Evolutionary conservation across 1,140 invertebrate species (phyloP), one percentile per base, ranked within the genome.

Genomic region (Drosophila kurseongensis): DNA sequence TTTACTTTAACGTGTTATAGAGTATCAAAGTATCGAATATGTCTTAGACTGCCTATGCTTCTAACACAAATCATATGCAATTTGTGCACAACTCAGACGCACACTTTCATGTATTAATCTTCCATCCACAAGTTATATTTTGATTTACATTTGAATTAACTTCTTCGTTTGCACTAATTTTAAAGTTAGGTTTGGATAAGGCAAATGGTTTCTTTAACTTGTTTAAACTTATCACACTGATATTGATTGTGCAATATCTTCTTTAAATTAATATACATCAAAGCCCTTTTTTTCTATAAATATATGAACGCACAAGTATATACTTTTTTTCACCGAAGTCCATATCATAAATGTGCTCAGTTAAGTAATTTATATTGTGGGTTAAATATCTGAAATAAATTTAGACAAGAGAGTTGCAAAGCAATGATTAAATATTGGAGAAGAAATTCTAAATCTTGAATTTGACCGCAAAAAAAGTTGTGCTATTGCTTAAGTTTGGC

Each of bases 1-100:
- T 72, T 79, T 86, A 88, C 83, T 86, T 85, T 83, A 80, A 65
- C 72, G 61, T 68, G 72, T 75, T 80, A 71, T 45, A 45, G 66
- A 66, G 57, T 68, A 75, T 42, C 40, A 44, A 14, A 51, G 58
- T 45, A 58, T 59, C 54, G 54, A 55, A 62, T 65, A 68, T 74
- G 65, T 69, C 57, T 51, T 48, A 48, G 50, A 45, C 42, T 35
- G 10, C 12, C 16, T 48, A 50, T 14, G 65, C 61, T 40, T 57
- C 18, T 35, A 40, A 23, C 45, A 74, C 60, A 44, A 45, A 50
- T 32, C 14, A 47, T 35, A 44, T 12, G 69, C 27, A 56, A 65
- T 29, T 18, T 52, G 48, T 69, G 67, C 67, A 69, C 67, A 68
- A 68, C 36, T 18, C 36, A 52, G 10, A 6, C 23, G 45, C 45